Evolutionary conservation across 2,797 vertebrate genomes (phyloP).

Genomic region (Chloroceryle amazona): DNA sequence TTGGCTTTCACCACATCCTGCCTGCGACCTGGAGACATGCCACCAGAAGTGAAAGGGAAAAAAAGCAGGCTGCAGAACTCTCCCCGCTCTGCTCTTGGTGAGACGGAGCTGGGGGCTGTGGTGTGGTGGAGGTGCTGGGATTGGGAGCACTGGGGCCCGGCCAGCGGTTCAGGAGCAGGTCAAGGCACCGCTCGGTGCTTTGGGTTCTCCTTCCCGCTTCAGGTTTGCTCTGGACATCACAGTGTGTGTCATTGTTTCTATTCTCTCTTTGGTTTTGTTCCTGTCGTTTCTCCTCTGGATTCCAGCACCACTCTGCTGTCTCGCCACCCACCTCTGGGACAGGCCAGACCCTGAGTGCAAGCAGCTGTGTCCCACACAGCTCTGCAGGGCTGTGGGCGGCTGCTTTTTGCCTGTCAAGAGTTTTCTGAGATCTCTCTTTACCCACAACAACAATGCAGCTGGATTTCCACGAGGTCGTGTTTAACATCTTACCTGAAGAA

Average conservation of each 20-base stretch:
- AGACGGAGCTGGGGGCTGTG: background rate
- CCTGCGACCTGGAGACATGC: background rate
- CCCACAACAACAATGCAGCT: background rate
- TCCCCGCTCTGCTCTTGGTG: accelerated
- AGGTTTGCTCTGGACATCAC: background rate
- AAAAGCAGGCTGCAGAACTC: background rate
- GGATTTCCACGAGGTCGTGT: background rate
- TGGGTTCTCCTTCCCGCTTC: background rate
- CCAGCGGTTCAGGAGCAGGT: background rate
- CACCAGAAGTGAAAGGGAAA: constrained; percentile 53
- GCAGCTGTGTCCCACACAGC: background rate
- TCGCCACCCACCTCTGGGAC: background rate
- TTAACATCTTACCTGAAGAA: constrained; percentile 79
- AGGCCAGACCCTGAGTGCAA: background rate
- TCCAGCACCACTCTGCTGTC: background rate
- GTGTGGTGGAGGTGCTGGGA: background rate
- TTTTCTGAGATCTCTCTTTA: background rate
- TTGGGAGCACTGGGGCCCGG: accelerated
- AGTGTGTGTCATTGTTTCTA: accelerated
- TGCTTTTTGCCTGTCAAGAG: background rate
- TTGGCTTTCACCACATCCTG: constrained; percentile 78
- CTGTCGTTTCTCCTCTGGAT: background rate
- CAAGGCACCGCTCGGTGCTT: accelerated
- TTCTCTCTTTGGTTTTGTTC: background rate
- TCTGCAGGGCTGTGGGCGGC: background rate